Conservation (phyloP, 2,888 invertebrate species). For the Drosophila paracracens region DNA sequence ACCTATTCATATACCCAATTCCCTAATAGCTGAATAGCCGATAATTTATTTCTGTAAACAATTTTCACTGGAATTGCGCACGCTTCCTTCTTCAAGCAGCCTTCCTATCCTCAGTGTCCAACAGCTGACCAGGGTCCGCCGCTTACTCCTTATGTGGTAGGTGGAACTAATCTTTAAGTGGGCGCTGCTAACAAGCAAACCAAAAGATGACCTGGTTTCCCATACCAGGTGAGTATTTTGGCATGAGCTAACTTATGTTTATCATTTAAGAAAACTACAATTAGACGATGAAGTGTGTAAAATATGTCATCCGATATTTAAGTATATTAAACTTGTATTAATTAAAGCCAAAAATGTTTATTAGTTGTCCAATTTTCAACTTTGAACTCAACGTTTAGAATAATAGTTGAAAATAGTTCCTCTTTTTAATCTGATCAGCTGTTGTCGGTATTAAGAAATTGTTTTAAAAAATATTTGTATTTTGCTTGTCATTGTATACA, state of each 20-base stretch:
- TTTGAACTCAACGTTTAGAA: background rate
- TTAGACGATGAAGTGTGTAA: background rate
- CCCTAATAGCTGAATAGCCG: conserved; percentile 53
- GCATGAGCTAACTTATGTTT: conserved; percentile 47
- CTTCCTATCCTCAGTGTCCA: conserved; percentile 42
- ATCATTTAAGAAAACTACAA: background rate
- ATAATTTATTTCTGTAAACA: conserved; percentile 82
- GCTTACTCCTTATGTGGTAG: conserved; percentile 36
- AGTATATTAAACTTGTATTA: background rate
- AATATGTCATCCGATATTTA: background rate
- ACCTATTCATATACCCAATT: conserved; percentile 34
- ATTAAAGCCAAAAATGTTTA: background rate
- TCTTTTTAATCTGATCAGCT: background rate
- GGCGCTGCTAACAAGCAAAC: conserved; percentile 70
- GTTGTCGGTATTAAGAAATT: background rate
- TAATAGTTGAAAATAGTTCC: background rate
- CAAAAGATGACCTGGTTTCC: conserved; percentile 8
- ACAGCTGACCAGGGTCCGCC: conserved; percentile 71
- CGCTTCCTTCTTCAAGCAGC: conserved; percentile 33
- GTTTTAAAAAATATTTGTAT: background rate
- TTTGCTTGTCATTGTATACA: background rate
- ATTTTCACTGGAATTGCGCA: conserved; percentile 70
- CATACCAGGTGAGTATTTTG: conserved; percentile 51
- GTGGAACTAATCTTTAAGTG: conserved; percentile 78
- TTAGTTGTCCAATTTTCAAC: background rate